These are phyloP conservation scores for Leptoteleia sp. DNA, from an alignment of 1,140 invertebrate species.

Conservation along the genomic window DNA sequence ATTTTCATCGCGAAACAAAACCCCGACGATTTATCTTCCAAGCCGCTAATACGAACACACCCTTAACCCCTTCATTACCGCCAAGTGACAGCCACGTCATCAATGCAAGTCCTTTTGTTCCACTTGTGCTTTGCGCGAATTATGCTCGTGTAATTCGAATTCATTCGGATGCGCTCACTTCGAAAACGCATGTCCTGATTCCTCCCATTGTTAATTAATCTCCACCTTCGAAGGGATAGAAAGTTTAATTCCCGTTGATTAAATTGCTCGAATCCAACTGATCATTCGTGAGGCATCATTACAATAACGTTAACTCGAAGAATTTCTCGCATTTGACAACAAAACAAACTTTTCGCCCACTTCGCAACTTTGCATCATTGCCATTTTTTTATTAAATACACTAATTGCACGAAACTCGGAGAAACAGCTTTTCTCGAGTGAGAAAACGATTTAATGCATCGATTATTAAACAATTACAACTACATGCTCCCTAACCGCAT, in stretches of 20 bases:
- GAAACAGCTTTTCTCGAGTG: conserved; percentile 4
- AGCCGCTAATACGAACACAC: conserved; percentile 56
- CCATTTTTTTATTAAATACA: no score
- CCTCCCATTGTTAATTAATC: conserved; percentile 9
- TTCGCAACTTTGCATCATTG: no score
- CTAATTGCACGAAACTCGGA: no score
- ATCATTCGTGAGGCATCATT: no score
- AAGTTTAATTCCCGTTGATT: neutral
- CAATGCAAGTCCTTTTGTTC: conserved; percentile 46
- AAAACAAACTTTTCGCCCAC: no score
- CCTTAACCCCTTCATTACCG: conserved; percentile 58
- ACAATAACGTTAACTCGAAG: no score
- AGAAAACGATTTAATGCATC: no score
- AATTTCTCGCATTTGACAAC: no score
- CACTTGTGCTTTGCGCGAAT: conserved; percentile 27
- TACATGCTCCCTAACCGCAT: no score
- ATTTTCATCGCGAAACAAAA: conserved; percentile 80
- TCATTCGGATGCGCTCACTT: conserved; percentile 19
- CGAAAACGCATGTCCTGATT: conserved; percentile 21
- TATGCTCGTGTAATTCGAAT: conserved; percentile 32
- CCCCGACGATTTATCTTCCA: conserved; percentile 51
- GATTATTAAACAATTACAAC: no score
- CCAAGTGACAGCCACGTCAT: conserved; percentile 51
- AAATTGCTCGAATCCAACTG: no score
- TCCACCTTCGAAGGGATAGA: neutral